Conservation (phyloP, 1,140 invertebrate genomes). For the Hirudo medicinalis region DNA sequence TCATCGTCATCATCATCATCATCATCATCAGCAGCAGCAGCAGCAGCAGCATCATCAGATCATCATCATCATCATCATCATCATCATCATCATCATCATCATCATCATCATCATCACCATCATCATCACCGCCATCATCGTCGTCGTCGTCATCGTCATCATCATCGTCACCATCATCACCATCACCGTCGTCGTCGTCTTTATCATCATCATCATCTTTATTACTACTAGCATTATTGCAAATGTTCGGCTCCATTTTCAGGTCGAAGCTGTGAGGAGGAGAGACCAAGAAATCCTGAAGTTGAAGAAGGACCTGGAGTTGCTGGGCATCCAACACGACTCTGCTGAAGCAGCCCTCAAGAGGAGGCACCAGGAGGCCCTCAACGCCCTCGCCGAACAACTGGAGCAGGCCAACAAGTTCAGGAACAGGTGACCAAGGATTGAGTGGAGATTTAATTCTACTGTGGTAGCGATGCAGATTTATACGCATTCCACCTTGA, state of each 20-base stretch:
- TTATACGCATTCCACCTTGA: too few species aligned
- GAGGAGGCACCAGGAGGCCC: slow-evolving; percentile 35
- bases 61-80: not conserved
- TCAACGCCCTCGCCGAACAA: slow-evolving; percentile 40
- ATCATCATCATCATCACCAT: not conserved
- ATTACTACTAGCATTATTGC: not conserved
- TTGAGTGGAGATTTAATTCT: not conserved
- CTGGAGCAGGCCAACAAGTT: slow-evolving; percentile 29
- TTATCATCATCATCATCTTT: not conserved
- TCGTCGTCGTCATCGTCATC: not conserved
- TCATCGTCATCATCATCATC: not conserved
- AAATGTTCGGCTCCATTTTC: too few species aligned
- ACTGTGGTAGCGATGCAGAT: too few species aligned
- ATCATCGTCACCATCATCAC: not conserved
- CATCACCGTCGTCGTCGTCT: too few species aligned
- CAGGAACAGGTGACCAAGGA: slow-evolving; percentile 2
- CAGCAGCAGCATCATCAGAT: too few species aligned
- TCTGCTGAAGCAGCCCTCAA: slow-evolving; percentile 33
- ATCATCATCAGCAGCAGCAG: too few species aligned
- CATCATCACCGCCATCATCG: not conserved
- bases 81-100: not conserved
- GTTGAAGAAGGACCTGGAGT: slow-evolving; percentile 39
- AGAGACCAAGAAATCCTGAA: slow-evolving; percentile 36
- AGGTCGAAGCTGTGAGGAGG: slow-evolving; percentile 34
- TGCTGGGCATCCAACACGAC: slow-evolving; percentile 33